phyloP scores from a whole-genome alignment of 2,797 vertebrate species.

The Lindbergichthys nudifrons region DNA sequence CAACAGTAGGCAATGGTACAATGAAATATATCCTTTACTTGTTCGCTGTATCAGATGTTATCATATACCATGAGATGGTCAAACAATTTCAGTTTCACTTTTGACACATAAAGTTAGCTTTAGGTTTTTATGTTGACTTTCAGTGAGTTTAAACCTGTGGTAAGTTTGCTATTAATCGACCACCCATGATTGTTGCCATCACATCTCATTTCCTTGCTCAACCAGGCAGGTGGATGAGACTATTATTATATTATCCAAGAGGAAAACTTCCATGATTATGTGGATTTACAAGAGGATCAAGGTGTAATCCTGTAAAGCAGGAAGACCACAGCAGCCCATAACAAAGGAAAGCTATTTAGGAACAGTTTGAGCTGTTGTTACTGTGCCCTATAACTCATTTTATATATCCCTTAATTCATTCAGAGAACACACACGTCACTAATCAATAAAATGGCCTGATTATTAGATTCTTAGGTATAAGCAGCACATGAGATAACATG shows the following conservation, averaged over 20 bases:
- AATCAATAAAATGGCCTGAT: not conserved
- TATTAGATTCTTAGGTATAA: not conserved
- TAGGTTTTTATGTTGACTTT: not conserved
- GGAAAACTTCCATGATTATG: constrained; percentile 47
- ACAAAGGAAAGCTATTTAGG: not conserved
- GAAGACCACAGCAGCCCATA: not conserved
- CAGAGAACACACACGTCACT: not conserved
- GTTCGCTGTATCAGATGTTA: not conserved
- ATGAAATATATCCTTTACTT: not conserved
- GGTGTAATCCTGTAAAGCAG: constrained; percentile 36
- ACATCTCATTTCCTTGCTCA: constrained; percentile 53
- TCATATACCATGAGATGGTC: not conserved
- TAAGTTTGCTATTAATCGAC: constrained; percentile 14
- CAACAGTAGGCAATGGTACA: too few species aligned
- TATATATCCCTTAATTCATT: not conserved
- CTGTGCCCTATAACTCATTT: not conserved
- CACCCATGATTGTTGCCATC: constrained; percentile 40
- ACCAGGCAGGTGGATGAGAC: constrained; percentile 51
- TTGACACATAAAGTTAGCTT: not conserved
- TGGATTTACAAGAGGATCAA: constrained; percentile 34
- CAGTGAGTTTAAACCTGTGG: not conserved
- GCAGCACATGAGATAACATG: not conserved
- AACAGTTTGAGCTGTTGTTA: not conserved
- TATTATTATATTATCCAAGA: constrained; percentile 55
- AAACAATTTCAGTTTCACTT: not conserved